Conservation (phyloP, 2,113 vertebrate species). For the Cricetomys ansorgei region DNA sequence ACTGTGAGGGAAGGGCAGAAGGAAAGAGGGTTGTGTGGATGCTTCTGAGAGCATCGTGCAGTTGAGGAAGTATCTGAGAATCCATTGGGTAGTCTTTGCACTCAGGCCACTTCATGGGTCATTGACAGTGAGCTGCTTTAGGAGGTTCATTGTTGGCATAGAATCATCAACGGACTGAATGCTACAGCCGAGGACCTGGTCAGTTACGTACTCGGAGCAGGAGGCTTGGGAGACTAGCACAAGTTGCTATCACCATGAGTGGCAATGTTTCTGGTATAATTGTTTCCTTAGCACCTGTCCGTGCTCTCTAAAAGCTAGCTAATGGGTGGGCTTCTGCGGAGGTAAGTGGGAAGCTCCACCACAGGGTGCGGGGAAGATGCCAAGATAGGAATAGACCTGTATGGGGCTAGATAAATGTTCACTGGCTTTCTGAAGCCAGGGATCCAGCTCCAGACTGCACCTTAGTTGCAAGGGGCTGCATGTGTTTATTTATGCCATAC, state of each 20-base stretch:
- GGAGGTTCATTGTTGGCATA: background rate
- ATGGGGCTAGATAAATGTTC: background rate
- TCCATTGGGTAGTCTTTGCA: background rate
- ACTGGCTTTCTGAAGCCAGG: background rate
- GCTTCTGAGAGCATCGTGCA: too few relatives aligned
- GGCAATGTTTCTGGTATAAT: background rate
- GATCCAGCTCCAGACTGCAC: background rate
- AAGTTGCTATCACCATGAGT: background rate
- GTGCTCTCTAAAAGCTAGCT: background rate
- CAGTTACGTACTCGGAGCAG: background rate
- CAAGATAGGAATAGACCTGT: background rate
- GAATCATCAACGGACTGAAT: background rate
- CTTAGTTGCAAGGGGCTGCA: background rate
- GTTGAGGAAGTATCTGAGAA: background rate
- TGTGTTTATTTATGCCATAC: background rate
- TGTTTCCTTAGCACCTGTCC: background rate
- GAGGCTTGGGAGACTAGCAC: background rate
- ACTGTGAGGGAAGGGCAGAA: background rate
- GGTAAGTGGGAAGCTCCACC: background rate
- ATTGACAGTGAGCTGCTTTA: background rate
- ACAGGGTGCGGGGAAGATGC: background rate
- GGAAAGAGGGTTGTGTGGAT: background rate
- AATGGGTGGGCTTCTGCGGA: too few relatives aligned
- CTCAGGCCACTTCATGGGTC: background rate
- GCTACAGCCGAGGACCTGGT: too few relatives aligned